Evolutionary conservation across 2,888 invertebrate genomes (phyloP).

Genomic region (Chrysomela aeneicollis): DNA sequence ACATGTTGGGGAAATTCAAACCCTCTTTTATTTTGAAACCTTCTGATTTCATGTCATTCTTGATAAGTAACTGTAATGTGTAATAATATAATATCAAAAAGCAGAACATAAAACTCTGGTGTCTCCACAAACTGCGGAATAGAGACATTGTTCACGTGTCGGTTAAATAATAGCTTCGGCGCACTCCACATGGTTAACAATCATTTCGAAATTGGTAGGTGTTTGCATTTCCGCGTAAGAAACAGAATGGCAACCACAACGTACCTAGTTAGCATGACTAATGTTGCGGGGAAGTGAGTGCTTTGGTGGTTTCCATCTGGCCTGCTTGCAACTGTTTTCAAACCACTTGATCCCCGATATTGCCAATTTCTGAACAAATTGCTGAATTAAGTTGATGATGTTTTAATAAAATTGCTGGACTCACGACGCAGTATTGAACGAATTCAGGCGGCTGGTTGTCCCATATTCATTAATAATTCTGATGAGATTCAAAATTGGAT

Average conservation of each 20-base stretch:
- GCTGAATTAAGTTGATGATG: conserved; percentile 10
- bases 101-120: too few relatives aligned
- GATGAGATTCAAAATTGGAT: too few relatives aligned
- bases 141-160: not conserved
- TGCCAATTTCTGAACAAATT: conserved; percentile 23
- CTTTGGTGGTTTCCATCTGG: too few relatives aligned
- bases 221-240: not conserved
- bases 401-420: too few relatives aligned
- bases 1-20: too few relatives aligned
- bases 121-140: not conserved
- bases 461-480: too few relatives aligned
- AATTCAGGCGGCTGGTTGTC: too few relatives aligned
- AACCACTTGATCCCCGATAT: not conserved
- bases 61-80: too few relatives aligned
- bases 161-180: not conserved
- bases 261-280: not conserved
- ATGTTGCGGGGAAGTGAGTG: not conserved
- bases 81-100: too few relatives aligned
- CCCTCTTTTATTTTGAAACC: too few relatives aligned
- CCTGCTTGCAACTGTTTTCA: not conserved
- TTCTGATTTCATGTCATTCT: too few relatives aligned
- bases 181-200: not conserved
- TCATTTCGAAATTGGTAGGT: not conserved
- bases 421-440: too few relatives aligned
- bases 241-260: not conserved